Base-by-base conservation (phyloP, 2,888 invertebrate genomes). In the Volucella zonaria region DNA sequence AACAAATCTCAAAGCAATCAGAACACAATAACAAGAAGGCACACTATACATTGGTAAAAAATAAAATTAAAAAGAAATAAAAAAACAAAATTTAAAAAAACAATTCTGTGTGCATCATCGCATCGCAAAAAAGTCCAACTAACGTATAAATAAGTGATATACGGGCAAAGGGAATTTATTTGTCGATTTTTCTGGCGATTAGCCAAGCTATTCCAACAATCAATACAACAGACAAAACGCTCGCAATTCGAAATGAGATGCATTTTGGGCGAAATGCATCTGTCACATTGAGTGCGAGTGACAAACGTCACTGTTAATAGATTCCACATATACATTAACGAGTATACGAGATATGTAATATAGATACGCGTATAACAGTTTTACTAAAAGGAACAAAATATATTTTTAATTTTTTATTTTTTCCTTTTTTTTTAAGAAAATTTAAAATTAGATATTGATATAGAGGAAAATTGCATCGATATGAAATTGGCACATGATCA, bases 251-350 rank as follows among this genome's bases (percentile, higher is more conserved):
- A 73, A 67, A 78, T 82, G 49, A 62, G 45, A 68, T 79, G 66
- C 80, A 83, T 76, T 79, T 80, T 58, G 68, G 54, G 79, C 66
- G 80, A 75, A 76, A 80, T 85, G 86, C 89, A 91, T 91, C 90
- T 91, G 91, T 91, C 90, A 91, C 91, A 89, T 89, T 86, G 88
- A 89, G 89, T 89, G 90, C 89, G 82, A 89, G 88, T 89, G 89
- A 89, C 88, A 89, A 89, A 90, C 89, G 89, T 89, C 90, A 88
- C 76, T 56, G 71, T 68, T 81, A 85, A 80, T 85, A 80, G 71
- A 18, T 59, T 43, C 56, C 62, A 38, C 64, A 47, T 51, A 59
- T 38, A 31, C 31, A 70, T 31, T 31, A 31, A 31, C 31, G 6
- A 31, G 0, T 31, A 6, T 31, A 31, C 31, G 6, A 31, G 31